Base-by-base conservation (phyloP, 2,113 vertebrate genomes). In the Morone chrysops region DNA sequence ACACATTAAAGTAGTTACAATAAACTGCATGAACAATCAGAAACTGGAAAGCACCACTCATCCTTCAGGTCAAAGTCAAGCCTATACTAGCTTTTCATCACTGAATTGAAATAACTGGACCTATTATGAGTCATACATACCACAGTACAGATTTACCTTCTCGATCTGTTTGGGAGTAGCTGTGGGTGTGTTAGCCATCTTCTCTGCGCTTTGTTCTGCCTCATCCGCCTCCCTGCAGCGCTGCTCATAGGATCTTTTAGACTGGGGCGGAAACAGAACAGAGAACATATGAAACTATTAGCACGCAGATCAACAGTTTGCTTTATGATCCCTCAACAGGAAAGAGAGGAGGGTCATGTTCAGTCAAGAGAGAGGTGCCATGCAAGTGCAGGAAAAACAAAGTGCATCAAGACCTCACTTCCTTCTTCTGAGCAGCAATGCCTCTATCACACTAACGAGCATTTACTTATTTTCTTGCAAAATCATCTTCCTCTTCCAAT, bases 221-320 rank as follows among this genome's bases (percentile, higher is more conserved):
- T 99, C 98, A 0, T 99, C 97, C 0, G 97, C 96, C 0, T 99
- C 98, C 75, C 65, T 96, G 90, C 98, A 99, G 83, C 95, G 97
- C 93, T 98, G 97, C 61, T 98, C 97, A 0, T 99, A 99, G 0
- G 68, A 91, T 89, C 91, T 97, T 94, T 97, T 98, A 20, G 96
- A 96, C 98, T 99, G 81, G 1, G 4, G 13, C 17, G 20, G 70
- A 79, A 82, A 83, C 13, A 75, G 31, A 75, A 87, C 50, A 68
- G 85, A 89, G 70, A 90, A 73, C 41, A 63, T 7, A 36, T 70
- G 47, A 84, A 78, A 75, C 75, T 11, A 1, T 16, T 10, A 31
- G 40, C 51, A 72, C 13, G 16, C 65, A 18, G 40, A 57, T 8
- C 18, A 13, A 5, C 8, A 45, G 14, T 16, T 22, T 0, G 10